Conservation (phyloP, 1,140 invertebrate genomes). For the Cotesia vestalis region DNA sequence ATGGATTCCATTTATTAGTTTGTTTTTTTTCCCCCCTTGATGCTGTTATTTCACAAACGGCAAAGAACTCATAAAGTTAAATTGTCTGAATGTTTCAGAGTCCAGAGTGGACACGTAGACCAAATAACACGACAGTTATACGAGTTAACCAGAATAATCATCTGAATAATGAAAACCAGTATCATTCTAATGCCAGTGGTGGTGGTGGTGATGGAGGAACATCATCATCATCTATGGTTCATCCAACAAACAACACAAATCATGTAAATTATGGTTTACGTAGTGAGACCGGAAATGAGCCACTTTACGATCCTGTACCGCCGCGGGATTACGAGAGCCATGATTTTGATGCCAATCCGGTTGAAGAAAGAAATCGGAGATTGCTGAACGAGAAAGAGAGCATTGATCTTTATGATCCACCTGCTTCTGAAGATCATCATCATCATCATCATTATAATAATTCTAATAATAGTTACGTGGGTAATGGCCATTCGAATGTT, state of each 20-base stretch:
- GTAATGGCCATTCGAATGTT: constrained; percentile 38
- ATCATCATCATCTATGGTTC: background rate
- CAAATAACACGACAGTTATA: constrained; percentile 63
- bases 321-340: constrained; percentile 61
- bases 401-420: constrained; percentile 48
- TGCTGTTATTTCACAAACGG: background rate
- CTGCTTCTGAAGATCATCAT: constrained; percentile 13
- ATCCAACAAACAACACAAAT: constrained; percentile 41
- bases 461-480: constrained; percentile 47
- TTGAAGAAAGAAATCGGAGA: constrained; percentile 58
- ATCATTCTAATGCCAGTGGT: constrained; percentile 40
- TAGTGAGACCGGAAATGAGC: constrained; percentile 56
- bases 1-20: too few relatives aligned
- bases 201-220: background rate
- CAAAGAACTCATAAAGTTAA: background rate
- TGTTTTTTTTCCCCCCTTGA: too few relatives aligned
- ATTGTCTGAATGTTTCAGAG: constrained; percentile 41
- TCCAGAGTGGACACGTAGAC: constrained; percentile 60
- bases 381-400: constrained; percentile 56
- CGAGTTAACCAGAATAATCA: constrained; percentile 57
- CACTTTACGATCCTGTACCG: constrained; percentile 61
- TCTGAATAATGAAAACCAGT: constrained; percentile 44
- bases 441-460: too few relatives aligned
- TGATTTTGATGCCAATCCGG: constrained; percentile 62
- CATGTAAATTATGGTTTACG: constrained; percentile 47